Base-by-base conservation (phyloP, 2,113 vertebrate genomes). In the Calyptomena viridis region DNA sequence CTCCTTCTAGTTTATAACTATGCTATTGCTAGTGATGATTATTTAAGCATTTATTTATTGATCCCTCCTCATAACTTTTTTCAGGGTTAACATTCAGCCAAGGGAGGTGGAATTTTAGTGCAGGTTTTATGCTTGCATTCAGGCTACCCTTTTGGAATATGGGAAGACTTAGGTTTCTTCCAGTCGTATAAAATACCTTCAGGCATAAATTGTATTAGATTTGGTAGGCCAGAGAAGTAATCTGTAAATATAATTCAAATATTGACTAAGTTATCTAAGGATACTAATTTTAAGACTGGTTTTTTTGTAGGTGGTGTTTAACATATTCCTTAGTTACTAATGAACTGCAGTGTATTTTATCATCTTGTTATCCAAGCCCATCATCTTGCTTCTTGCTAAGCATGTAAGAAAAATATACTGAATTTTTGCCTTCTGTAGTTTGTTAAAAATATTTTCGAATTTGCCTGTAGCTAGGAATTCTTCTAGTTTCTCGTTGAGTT, bases 261-360 rank as follows among this genome's bases (percentile, higher is more conserved):
- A 9, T 53, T 53, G 9, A 18, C 37, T 71, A 42, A 77, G 28
- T 63, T 74, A 49, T 44, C 8, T 17, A 44, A 40, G 12, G 46
- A 27, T 46, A 79, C 52, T 91, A 49, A 73, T 79, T 55, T 30
- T 62, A 63, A 56, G 16, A 44, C 15, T 90, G 55, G 35, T 71
- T 69, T 53, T 66, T 56, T 84, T 53, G 55, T 33, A 63, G 35
- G 22, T 19, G 5, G 35, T 90, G 71, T 94, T 94, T 81, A 71
- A 35, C 12, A 6, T 79, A 50, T 25, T 90, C 63, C 78, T 64
- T 92, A 77, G 67, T 80, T 95, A 94, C 90, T 83, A 86, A 94
- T 74, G 75, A 28, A 74, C 46, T 83, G 49, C 59, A 39, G 59
- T 50, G 39, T 76, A 69, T 55, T 86, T 90, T 13, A 44, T 84